Percentiles rank a stretch among this genome's conserved stretches.
Conservation (phyloP, 64 coral and sea anemone genomes). For the Stichodactyla helianthus region DNA sequence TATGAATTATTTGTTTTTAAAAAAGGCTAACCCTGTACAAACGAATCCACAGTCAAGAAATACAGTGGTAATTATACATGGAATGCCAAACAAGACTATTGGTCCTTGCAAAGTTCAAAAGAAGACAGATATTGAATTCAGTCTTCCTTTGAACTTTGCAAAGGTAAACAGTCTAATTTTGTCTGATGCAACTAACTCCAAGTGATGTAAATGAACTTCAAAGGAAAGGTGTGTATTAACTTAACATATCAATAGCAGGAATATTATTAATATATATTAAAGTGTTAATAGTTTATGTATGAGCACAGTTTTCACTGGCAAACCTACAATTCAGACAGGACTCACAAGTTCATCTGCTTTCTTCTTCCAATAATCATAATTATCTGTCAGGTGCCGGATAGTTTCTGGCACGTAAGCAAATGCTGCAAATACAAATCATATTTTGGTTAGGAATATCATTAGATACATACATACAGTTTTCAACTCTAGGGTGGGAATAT, state of each 20-base stretch:
- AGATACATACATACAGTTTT: no score
- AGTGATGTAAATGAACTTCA: neutral
- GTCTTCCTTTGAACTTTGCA: neutral
- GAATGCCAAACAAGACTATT: no score
- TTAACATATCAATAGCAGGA: neutral
- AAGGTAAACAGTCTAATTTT: neutral
- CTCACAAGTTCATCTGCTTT: slow-evolving; percentile 91
- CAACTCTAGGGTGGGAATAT: no score
- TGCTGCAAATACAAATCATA: slow-evolving; percentile 41
- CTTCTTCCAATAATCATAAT: slow-evolving; percentile 98
- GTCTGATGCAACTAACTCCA: neutral
- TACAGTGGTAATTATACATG: no score
- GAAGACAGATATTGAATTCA: no score
- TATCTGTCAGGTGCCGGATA: slow-evolving; percentile 95
- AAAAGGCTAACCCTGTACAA: no score
- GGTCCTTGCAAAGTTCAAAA: no score
- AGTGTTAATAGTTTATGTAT: neutral
- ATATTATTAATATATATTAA: neutral
- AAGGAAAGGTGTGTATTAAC: neutral
- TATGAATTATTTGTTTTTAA: no score
- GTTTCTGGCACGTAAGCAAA: slow-evolving; percentile 99
- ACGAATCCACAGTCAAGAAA: no score
- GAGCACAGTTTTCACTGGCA: slow-evolving; percentile 22
- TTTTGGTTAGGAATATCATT: neutral
- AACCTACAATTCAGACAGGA: slow-evolving; percentile 36